Conservation (phyloP, 2,113 vertebrate species). For the Isichthys henryi region DNA sequence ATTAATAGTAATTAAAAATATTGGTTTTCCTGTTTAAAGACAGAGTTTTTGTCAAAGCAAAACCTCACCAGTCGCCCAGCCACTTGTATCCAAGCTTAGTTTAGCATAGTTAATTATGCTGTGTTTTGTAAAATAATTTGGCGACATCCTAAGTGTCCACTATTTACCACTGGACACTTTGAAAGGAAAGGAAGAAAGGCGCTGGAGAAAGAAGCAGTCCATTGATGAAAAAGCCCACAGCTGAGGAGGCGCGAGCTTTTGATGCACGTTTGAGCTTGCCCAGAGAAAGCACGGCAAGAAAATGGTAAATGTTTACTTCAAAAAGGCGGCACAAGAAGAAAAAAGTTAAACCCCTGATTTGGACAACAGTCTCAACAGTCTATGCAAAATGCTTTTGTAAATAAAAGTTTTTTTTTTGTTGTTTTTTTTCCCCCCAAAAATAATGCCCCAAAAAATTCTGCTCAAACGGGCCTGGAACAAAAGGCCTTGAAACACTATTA, state of each 20-base stretch:
- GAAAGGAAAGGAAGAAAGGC: constrained; percentile 41
- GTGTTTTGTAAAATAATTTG: constrained; percentile 36
- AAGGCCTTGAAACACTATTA: constrained; percentile 88
- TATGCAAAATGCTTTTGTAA: constrained; percentile 45
- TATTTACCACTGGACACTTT: constrained; percentile 32
- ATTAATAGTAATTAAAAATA: not conserved
- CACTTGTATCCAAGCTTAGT: constrained; percentile 15
- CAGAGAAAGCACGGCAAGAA: constrained; percentile 18
- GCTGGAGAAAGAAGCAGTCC: constrained; percentile 23
- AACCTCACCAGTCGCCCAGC: not conserved
- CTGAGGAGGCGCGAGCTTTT: constrained; percentile 24
- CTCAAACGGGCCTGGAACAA: constrained; percentile 81
- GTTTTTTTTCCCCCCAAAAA: constrained; percentile 52
- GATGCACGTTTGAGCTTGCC: constrained; percentile 13
- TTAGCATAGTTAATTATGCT: constrained; percentile 19
- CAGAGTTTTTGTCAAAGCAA: not conserved
- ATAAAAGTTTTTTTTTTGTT: constrained; percentile 24
- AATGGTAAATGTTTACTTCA: constrained; percentile 41
- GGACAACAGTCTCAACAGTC: constrained; percentile 63
- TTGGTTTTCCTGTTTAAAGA: not conserved
- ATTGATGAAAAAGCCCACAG: constrained; percentile 33
- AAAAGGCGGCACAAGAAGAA: constrained; percentile 44
- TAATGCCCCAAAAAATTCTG: constrained; percentile 69
- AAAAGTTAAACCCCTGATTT: constrained; percentile 52
- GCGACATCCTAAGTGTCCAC: constrained; percentile 39